A percentile compares a stretch with the other conserved stretches of the same genome.
These are phyloP conservation scores for Neogobius melanostomus DNA, from an alignment of 2,113 vertebrate species.

Conservation along the genomic window DNA sequence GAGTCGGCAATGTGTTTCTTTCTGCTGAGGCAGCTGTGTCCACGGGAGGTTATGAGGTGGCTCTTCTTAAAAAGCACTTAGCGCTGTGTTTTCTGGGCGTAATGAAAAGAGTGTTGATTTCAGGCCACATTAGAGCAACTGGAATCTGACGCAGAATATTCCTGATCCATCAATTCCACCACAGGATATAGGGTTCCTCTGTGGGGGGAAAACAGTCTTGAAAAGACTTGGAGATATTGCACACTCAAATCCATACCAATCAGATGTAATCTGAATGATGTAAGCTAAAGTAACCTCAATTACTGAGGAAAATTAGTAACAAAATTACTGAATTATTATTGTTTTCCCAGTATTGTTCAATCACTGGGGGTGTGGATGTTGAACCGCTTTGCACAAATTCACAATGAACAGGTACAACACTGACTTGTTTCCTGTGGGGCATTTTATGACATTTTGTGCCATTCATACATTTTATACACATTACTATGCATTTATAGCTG, in stretches of 20 bases:
- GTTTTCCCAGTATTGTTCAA: no score
- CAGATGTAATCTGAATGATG: neutral
- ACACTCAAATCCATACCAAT: neutral
- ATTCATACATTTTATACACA: no score
- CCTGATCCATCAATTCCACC: constrained; percentile 30
- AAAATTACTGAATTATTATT: no score
- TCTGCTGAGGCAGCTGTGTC: constrained; percentile 47
- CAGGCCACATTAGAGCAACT: constrained; percentile 27
- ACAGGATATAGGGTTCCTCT: neutral
- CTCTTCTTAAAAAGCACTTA: constrained; percentile 54
- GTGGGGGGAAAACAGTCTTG: neutral
- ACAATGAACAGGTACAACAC: no score
- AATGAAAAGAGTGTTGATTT: constrained; percentile 11
- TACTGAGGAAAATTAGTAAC: neutral
- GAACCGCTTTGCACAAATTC: no score
- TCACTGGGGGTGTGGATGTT: no score
- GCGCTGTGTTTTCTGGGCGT: constrained; percentile 20
- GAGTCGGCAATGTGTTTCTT: constrained; percentile 45
- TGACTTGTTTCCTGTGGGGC: no score
- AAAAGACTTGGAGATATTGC: no score
- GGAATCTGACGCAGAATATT: constrained; percentile 30
- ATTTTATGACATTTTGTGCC: no score
- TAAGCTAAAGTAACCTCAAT: neutral
- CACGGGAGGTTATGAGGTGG: constrained; percentile 42
- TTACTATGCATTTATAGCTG: no score